phyloP scores from a whole-genome alignment of 2,797 vertebrate genomes.

The Ceyx erithaca region DNA sequence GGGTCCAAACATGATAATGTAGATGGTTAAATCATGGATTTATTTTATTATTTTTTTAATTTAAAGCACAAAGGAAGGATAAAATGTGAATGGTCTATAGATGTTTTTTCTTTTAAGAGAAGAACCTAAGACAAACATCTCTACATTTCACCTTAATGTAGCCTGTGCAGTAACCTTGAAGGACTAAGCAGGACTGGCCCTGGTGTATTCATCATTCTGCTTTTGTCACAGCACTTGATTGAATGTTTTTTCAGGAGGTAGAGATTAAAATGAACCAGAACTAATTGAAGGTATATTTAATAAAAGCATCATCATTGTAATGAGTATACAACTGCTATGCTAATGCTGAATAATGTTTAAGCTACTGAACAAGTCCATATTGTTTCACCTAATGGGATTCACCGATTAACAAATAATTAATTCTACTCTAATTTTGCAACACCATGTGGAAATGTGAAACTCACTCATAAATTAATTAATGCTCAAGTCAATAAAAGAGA shows the following conservation, averaged over 20 bases:
- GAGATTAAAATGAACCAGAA: constrained; percentile 65
- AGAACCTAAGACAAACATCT: constrained; percentile 3
- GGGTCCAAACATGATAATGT: not conserved
- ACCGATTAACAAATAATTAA: constrained; percentile 61
- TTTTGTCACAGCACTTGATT: constrained; percentile 1
- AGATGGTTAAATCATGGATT: not conserved
- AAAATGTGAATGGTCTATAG: not conserved
- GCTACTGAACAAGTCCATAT: constrained; percentile 45
- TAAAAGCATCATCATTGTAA: constrained; percentile 49
- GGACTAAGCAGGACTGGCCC: not conserved
- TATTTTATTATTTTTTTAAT: not conserved
- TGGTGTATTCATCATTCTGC: constrained; percentile 38
- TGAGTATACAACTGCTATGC: constrained; percentile 4
- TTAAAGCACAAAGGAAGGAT: not conserved
- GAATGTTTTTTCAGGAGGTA: constrained; percentile 48
- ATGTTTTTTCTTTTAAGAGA: not conserved
- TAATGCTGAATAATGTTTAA: constrained; percentile 54
- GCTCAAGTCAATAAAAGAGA: constrained; percentile 49
- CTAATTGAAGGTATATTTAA: constrained; percentile 58
- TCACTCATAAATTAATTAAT: constrained; percentile 62
- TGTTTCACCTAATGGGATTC: constrained; percentile 58
- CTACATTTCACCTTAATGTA: constrained; percentile 9
- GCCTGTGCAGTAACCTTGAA: not conserved
- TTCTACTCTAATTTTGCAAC: constrained; percentile 44
- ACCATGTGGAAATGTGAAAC: constrained; percentile 41